These are phyloP conservation scores for Diadumene lineata DNA, from an alignment of 92 coral and sea anemone genomes.

Conservation along the genomic window DNA sequence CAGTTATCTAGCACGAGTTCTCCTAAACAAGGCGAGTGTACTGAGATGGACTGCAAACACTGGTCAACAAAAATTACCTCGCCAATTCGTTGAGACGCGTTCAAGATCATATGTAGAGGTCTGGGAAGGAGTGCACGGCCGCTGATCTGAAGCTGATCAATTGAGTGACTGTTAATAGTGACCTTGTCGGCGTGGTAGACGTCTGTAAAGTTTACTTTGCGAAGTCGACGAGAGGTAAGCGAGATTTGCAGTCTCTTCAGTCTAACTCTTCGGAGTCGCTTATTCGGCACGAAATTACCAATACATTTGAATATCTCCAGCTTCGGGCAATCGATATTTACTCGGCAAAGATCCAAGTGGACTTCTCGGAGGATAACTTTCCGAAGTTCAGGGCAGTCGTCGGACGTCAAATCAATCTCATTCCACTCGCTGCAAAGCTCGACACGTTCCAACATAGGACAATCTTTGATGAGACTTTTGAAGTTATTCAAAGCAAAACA, in stretches of 20 bases:
- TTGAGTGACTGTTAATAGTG: conserved; percentile 40
- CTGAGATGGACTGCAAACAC: conserved; percentile 30
- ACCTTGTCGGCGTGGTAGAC: conserved; percentile 41
- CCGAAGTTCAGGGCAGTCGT: conserved; percentile 49
- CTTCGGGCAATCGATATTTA: conserved; percentile 65
- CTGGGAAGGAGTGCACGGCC: conserved; percentile 50
- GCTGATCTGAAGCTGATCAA: conserved; percentile 46
- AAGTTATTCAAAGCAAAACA: conserved; percentile 35
- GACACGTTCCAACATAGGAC: conserved; percentile 51
- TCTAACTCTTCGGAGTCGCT: conserved; percentile 12
- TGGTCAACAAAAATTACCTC: conserved; percentile 39
- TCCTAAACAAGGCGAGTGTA: conserved; percentile 42
- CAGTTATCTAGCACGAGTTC: conserved; percentile 57
- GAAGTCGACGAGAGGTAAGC: conserved; percentile 42
- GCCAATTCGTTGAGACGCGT: conserved; percentile 44
- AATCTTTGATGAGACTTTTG: conserved; percentile 39
- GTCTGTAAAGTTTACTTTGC: conserved; percentile 62
- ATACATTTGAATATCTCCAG: conserved; percentile 66
- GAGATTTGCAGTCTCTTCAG: conserved; percentile 46
- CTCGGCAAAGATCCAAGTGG: conserved; percentile 31
- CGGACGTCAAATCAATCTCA: conserved; percentile 42
- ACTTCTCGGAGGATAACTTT: conserved; percentile 66
- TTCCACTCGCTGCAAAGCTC: conserved; percentile 64
- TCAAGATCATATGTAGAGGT: conserved; percentile 46
- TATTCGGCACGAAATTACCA: conserved; percentile 55